phyloP scores from a whole-genome alignment of 2,888 invertebrate species.

The Lasioglossum calceatum region DNA sequence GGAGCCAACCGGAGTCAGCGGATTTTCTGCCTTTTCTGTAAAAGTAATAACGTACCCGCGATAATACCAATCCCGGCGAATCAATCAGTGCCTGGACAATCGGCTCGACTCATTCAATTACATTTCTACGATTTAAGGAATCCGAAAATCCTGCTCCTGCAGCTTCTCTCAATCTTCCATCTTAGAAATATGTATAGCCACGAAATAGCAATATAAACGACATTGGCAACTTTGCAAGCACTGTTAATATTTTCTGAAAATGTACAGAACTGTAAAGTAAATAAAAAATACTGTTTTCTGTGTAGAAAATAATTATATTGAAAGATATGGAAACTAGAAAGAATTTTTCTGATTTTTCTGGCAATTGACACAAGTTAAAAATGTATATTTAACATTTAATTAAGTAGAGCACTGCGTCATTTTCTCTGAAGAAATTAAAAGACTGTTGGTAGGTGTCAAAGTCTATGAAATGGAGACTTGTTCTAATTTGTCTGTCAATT shows the following conservation, averaged over 20 bases:
- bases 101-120: neutral
- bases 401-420: too few relatives aligned
- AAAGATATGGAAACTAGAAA: neutral
- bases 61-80: conserved; percentile 3
- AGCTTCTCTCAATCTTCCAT: neutral
- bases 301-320: neutral
- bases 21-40: conserved; percentile 16
- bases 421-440: too few relatives aligned
- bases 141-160: neutral
- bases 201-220: neutral
- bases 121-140: neutral
- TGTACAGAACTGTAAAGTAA: neutral
- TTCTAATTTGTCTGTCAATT: neutral
- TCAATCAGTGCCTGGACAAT: neutral
- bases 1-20: conserved; percentile 25
- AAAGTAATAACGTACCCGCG: conserved; percentile 17
- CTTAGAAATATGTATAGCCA: neutral
- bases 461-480: neutral
- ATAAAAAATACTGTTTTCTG: neutral
- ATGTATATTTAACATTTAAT: too few relatives aligned
- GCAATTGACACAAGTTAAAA: too few relatives aligned
- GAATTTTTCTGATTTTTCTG: too few relatives aligned
- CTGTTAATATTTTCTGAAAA: neutral
- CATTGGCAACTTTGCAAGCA: neutral
- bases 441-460: neutral